Evolutionary conservation across 2,888 invertebrate genomes (phyloP), one percentile per base, ranked within the genome.

Genomic region (Antheraea assamensis): DNA sequence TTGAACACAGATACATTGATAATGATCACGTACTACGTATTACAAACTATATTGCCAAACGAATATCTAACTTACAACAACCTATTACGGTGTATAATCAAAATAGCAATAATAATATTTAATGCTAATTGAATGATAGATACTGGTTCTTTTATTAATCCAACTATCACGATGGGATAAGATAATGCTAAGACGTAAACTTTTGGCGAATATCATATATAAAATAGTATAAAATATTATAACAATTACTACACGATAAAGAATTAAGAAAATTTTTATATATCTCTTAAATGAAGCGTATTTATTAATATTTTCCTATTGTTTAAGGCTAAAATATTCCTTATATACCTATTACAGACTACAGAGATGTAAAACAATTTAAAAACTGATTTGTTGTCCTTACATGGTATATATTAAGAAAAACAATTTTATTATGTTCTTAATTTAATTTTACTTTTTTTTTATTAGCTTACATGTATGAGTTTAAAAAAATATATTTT

Each of bases 81-180:
- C 3, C 8, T 2, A 0, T 68, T 35, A 68, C 35, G n/a, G 24
- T 31, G n/a, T 68, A 68, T 3, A 68, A 15, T 68, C 21, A 13
- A 31, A 35, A 35, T 13, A 21, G 31, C n/a, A n/a, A n/a, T 30
- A 68, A n/a, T 35, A n/a, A 68, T n/a, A 3, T 21, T 21, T 35
- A 68, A 68, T 35, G n/a, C 24, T 68, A 68, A 68, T 68, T 68
- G 68, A 35, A 68, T 35, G 35, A 68, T 68, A 35, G 35, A 68
- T 68, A 3, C 21, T 35, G 5, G 35, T n/a, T 68, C 27, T 68
- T 35, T 21, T 68, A 68, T 35, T 68, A 35, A 68, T 31, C 68
- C 31, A n/a, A 0, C 21, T 68, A 68, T 68, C 68, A 35, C 21
- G 68, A 35, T 30, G 2, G 35, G 68, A 68, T 68, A 68, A 35